Evolutionary conservation across 2,888 invertebrate genomes (phyloP).

Genomic region (Calephelis perditalis): DNA sequence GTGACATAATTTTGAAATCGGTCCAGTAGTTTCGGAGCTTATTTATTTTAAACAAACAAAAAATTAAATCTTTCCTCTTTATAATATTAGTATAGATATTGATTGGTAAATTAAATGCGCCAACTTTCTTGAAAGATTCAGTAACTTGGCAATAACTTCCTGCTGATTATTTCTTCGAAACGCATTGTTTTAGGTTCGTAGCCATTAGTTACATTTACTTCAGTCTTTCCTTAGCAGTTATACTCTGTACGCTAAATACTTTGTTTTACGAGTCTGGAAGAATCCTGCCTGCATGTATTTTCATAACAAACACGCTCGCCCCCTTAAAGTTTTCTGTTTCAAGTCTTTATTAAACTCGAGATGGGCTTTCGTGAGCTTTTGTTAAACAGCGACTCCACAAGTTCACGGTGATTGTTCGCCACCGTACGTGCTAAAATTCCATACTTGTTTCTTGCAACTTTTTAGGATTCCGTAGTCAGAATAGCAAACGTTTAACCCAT

Average conservation of each 20-base stretch:
- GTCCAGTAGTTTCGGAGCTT: too few relatives aligned
- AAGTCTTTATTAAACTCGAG: slow-evolving; percentile 13
- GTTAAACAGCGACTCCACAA: slow-evolving; percentile 10
- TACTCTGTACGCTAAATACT: not conserved
- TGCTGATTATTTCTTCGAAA: not conserved
- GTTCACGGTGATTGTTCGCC: not conserved
- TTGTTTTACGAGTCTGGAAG: not conserved
- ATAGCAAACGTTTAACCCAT: too few relatives aligned
- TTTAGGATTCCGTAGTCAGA: not conserved
- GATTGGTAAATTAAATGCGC: too few relatives aligned
- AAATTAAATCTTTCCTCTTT: too few relatives aligned
- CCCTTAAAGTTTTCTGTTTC: slow-evolving; percentile 10
- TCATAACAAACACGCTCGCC: slow-evolving; percentile 9
- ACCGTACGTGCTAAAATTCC: slow-evolving; percentile 6
- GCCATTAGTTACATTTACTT: not conserved
- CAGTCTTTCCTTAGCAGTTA: slow-evolving; percentile 4
- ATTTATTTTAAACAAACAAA: too few relatives aligned
- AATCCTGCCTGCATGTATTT: slow-evolving; percentile 2
- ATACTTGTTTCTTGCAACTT: slow-evolving; percentile 9
- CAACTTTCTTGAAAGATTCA: too few relatives aligned
- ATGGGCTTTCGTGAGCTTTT: slow-evolving; percentile 12
- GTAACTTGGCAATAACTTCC: too few relatives aligned
- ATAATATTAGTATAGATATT: too few relatives aligned
- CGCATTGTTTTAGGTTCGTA: slow-evolving; percentile 1
- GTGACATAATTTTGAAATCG: too few relatives aligned